Base-by-base conservation (phyloP, 2,113 vertebrate genomes). In the Chionis minor region DNA sequence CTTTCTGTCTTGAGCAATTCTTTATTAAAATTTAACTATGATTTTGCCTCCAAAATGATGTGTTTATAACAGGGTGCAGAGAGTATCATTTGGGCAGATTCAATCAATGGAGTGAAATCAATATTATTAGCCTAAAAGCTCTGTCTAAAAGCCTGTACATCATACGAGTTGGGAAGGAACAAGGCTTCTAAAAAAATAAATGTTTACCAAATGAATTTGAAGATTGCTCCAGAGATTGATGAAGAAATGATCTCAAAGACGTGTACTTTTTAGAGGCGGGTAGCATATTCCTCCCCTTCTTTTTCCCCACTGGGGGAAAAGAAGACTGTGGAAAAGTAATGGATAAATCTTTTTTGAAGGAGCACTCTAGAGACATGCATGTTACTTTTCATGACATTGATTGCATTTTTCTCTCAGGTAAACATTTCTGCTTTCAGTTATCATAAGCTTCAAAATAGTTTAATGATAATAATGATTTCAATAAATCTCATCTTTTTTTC, bases 101-200 rank as follows among this genome's bases (percentile, higher is more conserved):
- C 62, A 62, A 23, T 70, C 81, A 65, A 17, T 78, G 71, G 38
- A 71, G 8, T 73, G 33, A 77, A 80, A 96, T 93, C 72, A 89
- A 82, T 94, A 86, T 27, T 14, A 77, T 92, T 88, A 88, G 24
- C 30, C 42, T 90, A 86, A 94, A 90, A 97, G 62, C 67, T 82
- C 58, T 80, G 30, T 35, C 81, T 94, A 80, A 95, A 94, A 96
- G 62, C 63, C 24, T 81, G 12, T 83, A 82, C 27, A 69, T 85
- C 66, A 80, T 2, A 93, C 20, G 7, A 63, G 15, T 8, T 44
- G 33, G 27, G 33, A 80, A 88, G 49, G 27, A 88, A 38, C 9
- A 63, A 44, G 8, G 10, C 2, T 65, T 26, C 51, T 61, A 33
- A 91, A 69, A 81, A 33, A 49, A 83, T 38, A 44, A 70, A 12